Conservation (phyloP, 2,113 vertebrate species). For the Tamias sibiricus region DNA sequence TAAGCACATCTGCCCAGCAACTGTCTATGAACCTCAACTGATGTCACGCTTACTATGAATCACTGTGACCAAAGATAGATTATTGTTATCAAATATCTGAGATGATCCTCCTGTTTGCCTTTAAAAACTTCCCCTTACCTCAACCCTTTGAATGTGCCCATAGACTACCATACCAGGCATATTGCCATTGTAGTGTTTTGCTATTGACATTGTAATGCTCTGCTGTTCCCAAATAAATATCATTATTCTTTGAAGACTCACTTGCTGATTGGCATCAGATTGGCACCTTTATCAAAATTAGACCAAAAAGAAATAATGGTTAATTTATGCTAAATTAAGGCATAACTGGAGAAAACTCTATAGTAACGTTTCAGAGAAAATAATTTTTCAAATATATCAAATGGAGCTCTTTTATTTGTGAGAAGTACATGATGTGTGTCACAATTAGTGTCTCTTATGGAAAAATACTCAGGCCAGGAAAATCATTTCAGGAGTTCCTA, state of each 20-base stretch:
- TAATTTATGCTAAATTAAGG: not conserved
- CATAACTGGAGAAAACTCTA: not conserved
- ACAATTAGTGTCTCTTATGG: not conserved
- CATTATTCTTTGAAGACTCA: not conserved
- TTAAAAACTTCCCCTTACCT: not conserved
- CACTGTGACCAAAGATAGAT: not conserved
- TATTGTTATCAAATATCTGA: no score
- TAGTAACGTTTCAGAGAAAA: not conserved
- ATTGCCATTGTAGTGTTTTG: not conserved
- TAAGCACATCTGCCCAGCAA: not conserved
- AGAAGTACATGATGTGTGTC: not conserved
- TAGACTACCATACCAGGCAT: no score
- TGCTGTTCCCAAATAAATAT: not conserved
- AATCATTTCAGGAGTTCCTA: not conserved
- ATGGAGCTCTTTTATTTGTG: not conserved
- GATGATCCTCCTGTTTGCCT: not conserved
- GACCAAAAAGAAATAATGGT: not conserved
- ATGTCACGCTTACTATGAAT: not conserved
- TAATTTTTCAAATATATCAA: not conserved
- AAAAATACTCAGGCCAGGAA: not conserved
- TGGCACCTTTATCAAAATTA: not conserved
- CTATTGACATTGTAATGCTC: not conserved
- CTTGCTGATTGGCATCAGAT: not conserved
- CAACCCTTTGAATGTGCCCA: not conserved
- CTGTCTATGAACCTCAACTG: not conserved